Conservation (phyloP, 2,797 vertebrate genomes). For the Iguana delicatissima region DNA sequence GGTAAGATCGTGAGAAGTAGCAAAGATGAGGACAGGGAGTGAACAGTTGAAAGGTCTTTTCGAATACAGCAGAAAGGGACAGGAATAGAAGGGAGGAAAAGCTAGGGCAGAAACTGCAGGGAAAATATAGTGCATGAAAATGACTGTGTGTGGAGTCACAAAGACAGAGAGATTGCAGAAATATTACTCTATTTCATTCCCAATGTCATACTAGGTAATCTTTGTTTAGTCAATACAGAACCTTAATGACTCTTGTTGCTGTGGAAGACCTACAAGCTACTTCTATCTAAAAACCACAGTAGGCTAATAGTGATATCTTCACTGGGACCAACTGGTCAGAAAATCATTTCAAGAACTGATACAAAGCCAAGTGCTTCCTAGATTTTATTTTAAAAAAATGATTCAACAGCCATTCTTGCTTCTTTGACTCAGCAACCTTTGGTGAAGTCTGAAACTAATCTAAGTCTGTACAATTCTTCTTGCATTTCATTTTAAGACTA, state of each 20-base stretch:
- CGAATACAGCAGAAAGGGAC: conserved; percentile 5
- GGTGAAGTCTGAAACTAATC: background rate
- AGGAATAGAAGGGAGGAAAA: background rate
- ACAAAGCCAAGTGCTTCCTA: background rate
- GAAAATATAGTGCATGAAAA: conserved; percentile 1
- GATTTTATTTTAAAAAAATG: background rate
- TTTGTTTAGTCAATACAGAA: background rate
- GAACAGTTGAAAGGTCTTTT: background rate
- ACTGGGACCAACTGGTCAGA: background rate
- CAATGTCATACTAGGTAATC: background rate
- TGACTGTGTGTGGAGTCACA: conserved; percentile 22
- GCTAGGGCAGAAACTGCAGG: background rate
- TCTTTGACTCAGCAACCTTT: background rate
- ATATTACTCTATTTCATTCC: conserved; percentile 36
- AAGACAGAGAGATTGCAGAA: conserved; percentile 13
- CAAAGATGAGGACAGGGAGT: conserved; percentile 29
- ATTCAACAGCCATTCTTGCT: background rate
- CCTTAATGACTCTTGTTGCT: too few relatives aligned
- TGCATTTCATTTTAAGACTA: background rate
- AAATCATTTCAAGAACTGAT: conserved; percentile 3
- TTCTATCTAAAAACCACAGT: background rate
- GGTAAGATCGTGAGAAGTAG: background rate
- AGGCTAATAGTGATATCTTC: background rate
- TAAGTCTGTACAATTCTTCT: background rate
- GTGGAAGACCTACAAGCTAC: background rate